Evolutionary conservation across 2,888 invertebrate genomes (phyloP), one percentile per base, ranked within the genome.

Genomic region (Lasioglossum zephyrum): DNA sequence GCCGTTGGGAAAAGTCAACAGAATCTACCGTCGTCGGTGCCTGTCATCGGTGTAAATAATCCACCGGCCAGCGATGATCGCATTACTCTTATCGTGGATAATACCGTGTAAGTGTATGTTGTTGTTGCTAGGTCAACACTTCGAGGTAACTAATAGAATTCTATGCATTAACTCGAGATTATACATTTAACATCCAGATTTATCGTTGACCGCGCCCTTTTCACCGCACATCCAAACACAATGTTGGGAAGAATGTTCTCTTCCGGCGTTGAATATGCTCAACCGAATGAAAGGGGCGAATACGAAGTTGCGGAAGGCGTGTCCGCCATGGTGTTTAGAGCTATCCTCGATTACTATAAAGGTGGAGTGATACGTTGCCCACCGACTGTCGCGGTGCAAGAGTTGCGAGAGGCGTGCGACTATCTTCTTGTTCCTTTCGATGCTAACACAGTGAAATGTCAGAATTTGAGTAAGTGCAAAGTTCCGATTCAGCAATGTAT

Each of bases 161-260:
- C 26, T 18, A 63, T 63, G n/a, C 16, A 8, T 63, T 63, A 63
- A 70, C 18, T 53, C 44, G 8, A 47, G 18, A 74, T 3, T 53
- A 47, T 53, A 36, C 70, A 44, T 79, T 79, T 66, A 16, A 36
- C 4, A 73, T 77, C 16, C 31, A 95, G 95, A 88, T 99, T 99
- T 95, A 97, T 99, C 73, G 97, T 99, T 39, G 99, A 99, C 95
- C 98, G 98, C 9, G 97, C 98, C 2, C 96, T 99, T 87, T 98
- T 99, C 93, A 98, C 98, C 16, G 98, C 98, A 4, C 98, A 99
- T 95, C 99, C 99, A 0, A 99, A 99, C 94, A 99, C 99, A 0
- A 99, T 99, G 99, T 96, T 99, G 53, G 99, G 99, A n/a, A 97
- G 99, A 92, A 99, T 99, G 99, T 99, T 99, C 93, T 98, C 98